phyloP scores from a whole-genome alignment of 2,888 invertebrate genomes.

The Drosophila algonquin region DNA sequence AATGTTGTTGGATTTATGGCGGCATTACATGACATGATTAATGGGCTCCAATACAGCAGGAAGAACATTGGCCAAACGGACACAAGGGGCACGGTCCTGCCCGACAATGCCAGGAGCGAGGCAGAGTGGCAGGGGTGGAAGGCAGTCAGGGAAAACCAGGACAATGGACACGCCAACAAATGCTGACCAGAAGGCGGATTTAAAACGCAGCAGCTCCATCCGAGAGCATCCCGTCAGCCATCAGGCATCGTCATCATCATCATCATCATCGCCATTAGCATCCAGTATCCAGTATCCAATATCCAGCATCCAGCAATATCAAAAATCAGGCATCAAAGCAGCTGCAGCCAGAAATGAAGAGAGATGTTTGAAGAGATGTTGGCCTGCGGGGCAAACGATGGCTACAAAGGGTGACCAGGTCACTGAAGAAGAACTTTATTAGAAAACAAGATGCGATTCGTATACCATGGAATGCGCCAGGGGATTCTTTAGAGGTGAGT shows the following conservation, averaged over 20 bases:
- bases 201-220: constrained; percentile 46
- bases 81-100: neutral
- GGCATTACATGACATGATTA: constrained; percentile 82
- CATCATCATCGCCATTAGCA: constrained; percentile 14
- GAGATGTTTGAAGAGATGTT: neutral
- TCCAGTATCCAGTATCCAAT: constrained; percentile 2
- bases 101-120: too few relatives aligned
- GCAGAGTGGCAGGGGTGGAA: neutral
- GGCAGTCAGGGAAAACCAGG: constrained; percentile 10
- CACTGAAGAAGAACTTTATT: too few relatives aligned
- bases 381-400: neutral
- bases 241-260: constrained; percentile 27
- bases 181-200: constrained; percentile 48
- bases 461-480: too few relatives aligned
- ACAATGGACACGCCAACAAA: constrained; percentile 46
- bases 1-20: constrained; percentile 81
- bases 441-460: too few relatives aligned
- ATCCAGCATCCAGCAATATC: constrained; percentile 23
- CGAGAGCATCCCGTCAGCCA: neutral
- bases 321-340: constrained; percentile 5
- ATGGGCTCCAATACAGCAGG: constrained; percentile 57
- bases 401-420: too few relatives aligned
- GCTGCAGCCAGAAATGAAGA: neutral
- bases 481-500: too few relatives aligned
- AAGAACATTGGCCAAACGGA: constrained; percentile 28